Percentiles rank a stretch among this genome's conserved stretches.
These are phyloP conservation scores for Hyposoter dolosus DNA, from an alignment of 2,888 invertebrate species.

Conservation along the genomic window DNA sequence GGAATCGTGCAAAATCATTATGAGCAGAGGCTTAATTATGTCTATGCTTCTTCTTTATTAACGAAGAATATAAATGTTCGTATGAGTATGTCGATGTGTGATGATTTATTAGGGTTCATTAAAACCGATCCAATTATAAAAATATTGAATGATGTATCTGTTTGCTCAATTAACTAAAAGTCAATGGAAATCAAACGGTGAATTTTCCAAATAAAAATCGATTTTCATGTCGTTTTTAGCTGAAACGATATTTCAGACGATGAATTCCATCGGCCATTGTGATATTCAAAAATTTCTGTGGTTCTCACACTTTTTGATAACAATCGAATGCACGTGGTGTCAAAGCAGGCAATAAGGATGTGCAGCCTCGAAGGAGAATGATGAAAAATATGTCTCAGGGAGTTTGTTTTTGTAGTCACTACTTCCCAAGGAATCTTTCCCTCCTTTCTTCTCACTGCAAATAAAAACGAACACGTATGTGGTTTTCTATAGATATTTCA, in stretches of 20 bases:
- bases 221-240: background rate
- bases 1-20: background rate
- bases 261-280: background rate
- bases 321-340: slow-evolving; percentile 10
- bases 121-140: background rate
- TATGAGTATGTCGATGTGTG: background rate
- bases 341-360: slow-evolving; percentile 18
- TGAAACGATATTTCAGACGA: background rate
- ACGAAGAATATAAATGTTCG: background rate
- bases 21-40: background rate
- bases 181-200: background rate
- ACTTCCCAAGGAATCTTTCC: background rate
- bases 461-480: slow-evolving; percentile 37
- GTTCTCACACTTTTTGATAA: background rate
- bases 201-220: background rate
- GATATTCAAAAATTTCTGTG: background rate
- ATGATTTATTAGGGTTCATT: background rate
- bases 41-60: background rate
- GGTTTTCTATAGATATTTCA: slow-evolving; percentile 31
- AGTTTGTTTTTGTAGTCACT: slow-evolving; percentile 41
- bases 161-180: background rate
- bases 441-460: background rate
- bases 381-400: slow-evolving; percentile 36
- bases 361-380: background rate
- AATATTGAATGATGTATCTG: background rate